phyloP scores from a whole-genome alignment of 2,888 invertebrate genomes.

The Drosophila paracracens region DNA sequence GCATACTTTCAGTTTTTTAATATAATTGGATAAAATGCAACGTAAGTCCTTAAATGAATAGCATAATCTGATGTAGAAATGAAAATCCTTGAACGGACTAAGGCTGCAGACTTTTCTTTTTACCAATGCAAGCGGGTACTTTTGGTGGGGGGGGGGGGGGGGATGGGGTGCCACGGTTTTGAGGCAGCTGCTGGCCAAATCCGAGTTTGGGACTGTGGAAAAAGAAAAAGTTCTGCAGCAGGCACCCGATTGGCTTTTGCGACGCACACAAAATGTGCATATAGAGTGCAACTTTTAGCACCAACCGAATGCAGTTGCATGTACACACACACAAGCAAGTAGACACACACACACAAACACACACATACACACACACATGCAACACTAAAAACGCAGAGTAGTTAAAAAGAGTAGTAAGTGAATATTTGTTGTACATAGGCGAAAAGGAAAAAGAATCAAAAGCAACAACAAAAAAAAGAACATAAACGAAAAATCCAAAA shows the following conservation, averaged over 20 bases:
- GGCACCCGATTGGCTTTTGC: slow-evolving; percentile 79
- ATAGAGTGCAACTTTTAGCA: slow-evolving; percentile 83
- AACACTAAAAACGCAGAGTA: slow-evolving; percentile 41
- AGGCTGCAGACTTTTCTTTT: slow-evolving; percentile 20
- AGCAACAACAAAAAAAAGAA: slow-evolving; percentile 33
- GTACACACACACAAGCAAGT: slow-evolving; percentile 25
- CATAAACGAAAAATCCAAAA: slow-evolving; percentile 63
- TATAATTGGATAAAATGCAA: background rate
- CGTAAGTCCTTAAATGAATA: background rate
- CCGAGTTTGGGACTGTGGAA: slow-evolving; percentile 51
- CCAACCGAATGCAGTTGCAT: slow-evolving; percentile 82
- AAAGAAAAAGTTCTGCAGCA: slow-evolving; percentile 66
- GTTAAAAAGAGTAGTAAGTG: slow-evolving; percentile 69
- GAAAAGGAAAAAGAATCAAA: slow-evolving; percentile 43
- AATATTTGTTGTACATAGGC: slow-evolving; percentile 74
- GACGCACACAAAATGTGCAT: slow-evolving; percentile 81
- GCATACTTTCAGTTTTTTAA: background rate
- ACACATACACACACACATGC: slow-evolving; percentile 13
- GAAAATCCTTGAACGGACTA: slow-evolving; percentile 4
- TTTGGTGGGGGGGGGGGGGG: background rate
- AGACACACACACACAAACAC: slow-evolving; percentile 11
- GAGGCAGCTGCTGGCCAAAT: slow-evolving; percentile 21
- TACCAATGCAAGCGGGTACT: slow-evolving; percentile 22
- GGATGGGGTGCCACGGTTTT: background rate
- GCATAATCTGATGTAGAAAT: background rate